These are phyloP conservation scores for Takifugu bimaculatus DNA, from an alignment of 2,113 vertebrate species.

Conservation along the genomic window DNA sequence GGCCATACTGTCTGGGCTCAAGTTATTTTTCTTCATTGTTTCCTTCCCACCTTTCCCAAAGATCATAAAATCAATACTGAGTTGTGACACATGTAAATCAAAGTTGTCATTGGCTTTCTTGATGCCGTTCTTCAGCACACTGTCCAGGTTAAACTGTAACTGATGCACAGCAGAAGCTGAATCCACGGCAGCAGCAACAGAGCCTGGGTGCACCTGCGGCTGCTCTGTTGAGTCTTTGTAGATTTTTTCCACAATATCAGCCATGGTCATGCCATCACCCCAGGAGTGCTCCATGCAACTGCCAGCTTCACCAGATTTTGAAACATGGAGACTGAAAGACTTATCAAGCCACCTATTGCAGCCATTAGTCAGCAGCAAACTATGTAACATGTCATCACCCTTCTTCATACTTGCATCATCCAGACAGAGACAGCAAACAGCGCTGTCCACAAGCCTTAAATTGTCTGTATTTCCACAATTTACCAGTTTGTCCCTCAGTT, in stretches of 20 bases:
- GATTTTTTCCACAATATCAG: slow-evolving; percentile 90
- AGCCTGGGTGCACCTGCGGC: slow-evolving; percentile 78
- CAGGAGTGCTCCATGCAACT: slow-evolving; percentile 94
- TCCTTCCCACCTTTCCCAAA: slow-evolving; percentile 89
- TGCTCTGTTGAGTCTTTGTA: slow-evolving; percentile 84
- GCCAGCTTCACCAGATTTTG: slow-evolving; percentile 84
- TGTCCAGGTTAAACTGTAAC: slow-evolving; percentile 81
- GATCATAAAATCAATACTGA: slow-evolving; percentile 79
- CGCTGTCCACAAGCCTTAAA: slow-evolving; percentile 81
- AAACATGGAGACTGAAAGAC: slow-evolving; percentile 87
- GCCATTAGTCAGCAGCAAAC: slow-evolving; percentile 86
- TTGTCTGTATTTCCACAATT: slow-evolving; percentile 80
- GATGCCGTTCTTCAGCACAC: slow-evolving; percentile 80
- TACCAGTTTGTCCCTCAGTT: slow-evolving; percentile 79
- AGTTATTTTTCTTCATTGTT: slow-evolving; percentile 84
- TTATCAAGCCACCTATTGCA: slow-evolving; percentile 96
- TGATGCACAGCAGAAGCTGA: slow-evolving; percentile 76
- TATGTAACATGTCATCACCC: slow-evolving; percentile 83
- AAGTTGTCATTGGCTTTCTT: slow-evolving; percentile 82
- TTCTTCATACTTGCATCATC: slow-evolving; percentile 85
- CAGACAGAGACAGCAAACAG: slow-evolving; percentile 90
- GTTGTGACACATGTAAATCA: slow-evolving; percentile 72
- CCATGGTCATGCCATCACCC: slow-evolving; percentile 93
- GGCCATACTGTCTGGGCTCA: slow-evolving; percentile 87
- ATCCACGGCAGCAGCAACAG: slow-evolving; percentile 69